Base-by-base conservation (phyloP, 2,113 vertebrate genomes). In the Anthoscopus minutus region DNA sequence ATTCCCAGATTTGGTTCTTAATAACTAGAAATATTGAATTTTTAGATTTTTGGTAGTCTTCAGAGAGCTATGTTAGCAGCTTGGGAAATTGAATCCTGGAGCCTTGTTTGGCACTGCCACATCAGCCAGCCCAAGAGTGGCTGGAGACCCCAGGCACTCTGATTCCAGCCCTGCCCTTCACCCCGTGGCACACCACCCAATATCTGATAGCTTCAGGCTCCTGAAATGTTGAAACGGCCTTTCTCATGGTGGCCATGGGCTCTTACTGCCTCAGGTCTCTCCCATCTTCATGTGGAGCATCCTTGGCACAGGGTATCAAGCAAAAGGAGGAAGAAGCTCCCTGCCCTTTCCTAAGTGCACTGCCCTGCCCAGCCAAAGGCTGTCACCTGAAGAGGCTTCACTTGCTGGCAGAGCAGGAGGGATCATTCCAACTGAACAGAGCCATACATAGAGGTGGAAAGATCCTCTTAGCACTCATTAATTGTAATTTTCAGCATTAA, bases 401-500 rank as follows among this genome's bases (percentile, higher is more conserved):
- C 79, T 44, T 56, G 81, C 58, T 93, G 67, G 33, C 1, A 4
- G 74, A 91, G 84, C 92, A 88, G 85, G 40, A 81, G 67, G 82
- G 85, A 88, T 95, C 89, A 44, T 67, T 96, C 44, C 81, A 88
- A 37, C 30, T 78, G 74, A 86, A 70, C 30, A 83, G 85, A 96
- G 58, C 71, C 66, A 15, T 86, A 47, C 56, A 94, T 56, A 94
- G 74, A 93, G 89, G 94, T 94, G 91, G 88, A 77, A 94, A 95
- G 87, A 96, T 95, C 94, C 94, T 93, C 96, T 96, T 96, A 95
- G 78, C 50, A 9, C 71, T 96, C 95, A 95, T 96, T 97, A 97
- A 95, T 92, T 94, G 93, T 87, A 85, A 95, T 96, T 97, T 96
- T 88, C 81, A 77, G 94, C 94, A 97, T 97, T 97, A 96, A 93